A percentile compares a stretch with the other conserved stretches of the same genome.
Evolutionary conservation across 2,113 vertebrate species (phyloP).

Genomic region (Tachysurus fulvidraco): DNA sequence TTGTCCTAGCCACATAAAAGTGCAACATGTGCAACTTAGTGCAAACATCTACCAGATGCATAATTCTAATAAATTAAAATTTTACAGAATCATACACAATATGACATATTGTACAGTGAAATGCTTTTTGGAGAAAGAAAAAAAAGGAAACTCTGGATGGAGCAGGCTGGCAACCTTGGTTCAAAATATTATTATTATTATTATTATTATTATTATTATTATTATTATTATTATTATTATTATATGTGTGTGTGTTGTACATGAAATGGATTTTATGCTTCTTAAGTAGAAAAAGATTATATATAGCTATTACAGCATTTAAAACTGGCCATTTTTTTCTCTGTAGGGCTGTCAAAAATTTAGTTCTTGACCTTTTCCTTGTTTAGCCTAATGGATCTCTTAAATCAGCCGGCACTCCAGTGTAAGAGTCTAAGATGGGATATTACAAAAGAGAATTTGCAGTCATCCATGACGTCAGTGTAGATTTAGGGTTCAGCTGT

Average conservation of each 20-base stretch:
- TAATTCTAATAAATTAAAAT: background rate
- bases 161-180: too few relatives aligned
- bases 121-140: too few relatives aligned
- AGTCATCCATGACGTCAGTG: constrained; percentile 30
- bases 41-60: background rate
- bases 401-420: background rate
- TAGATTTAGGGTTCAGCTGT: background rate
- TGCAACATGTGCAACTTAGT: too few relatives aligned
- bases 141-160: too few relatives aligned
- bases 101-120: too few relatives aligned
- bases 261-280: background rate
- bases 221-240: too few relatives aligned
- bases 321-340: background rate
- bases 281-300: background rate
- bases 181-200: too few relatives aligned
- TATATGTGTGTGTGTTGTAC: background rate
- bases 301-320: background rate
- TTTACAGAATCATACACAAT: too few relatives aligned
- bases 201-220: too few relatives aligned
- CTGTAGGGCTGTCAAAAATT: background rate
- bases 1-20: too few relatives aligned
- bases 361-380: background rate
- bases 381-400: constrained; percentile 7
- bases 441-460: background rate
- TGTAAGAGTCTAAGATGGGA: background rate